Conservation (phyloP, 2,888 invertebrate genomes). For the Azorinus chamasolen region DNA sequence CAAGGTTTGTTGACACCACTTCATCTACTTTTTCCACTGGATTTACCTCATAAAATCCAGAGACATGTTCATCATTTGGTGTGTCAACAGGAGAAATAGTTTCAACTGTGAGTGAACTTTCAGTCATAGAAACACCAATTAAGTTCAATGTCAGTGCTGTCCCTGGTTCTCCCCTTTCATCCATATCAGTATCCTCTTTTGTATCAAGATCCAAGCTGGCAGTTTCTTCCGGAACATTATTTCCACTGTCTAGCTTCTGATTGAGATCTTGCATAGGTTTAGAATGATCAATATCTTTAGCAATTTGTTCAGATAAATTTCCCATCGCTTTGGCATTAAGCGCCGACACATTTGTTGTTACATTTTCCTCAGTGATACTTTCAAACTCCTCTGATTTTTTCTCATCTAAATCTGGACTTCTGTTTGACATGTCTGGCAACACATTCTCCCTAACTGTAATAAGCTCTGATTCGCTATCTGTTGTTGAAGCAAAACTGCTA, state of each 20-base stretch:
- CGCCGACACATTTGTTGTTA: too few species aligned
- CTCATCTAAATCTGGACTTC: constrained; percentile 6
- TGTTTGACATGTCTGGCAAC: too few species aligned
- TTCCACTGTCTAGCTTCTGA: too few species aligned
- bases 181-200: too few species aligned
- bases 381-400: neutral
- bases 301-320: too few species aligned
- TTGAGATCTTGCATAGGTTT: too few species aligned
- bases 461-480: constrained; percentile 55
- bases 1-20: constrained; percentile 36
- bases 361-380: neutral
- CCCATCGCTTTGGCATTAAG: too few species aligned
- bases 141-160: neutral
- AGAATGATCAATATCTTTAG: too few species aligned
- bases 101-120: constrained; percentile 43
- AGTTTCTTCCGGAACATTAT: too few species aligned
- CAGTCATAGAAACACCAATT: constrained; percentile 26
- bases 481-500: constrained; percentile 39
- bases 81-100: constrained; percentile 51
- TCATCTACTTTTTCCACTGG: constrained; percentile 22
- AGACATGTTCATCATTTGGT: constrained; percentile 48
- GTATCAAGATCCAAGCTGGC: too few species aligned
- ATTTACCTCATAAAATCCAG: constrained; percentile 58
- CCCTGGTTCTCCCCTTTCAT: neutral
- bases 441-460: constrained; percentile 58